Evolutionary conservation across 2,888 invertebrate genomes (phyloP).

Genomic region (Archips crataeganus): DNA sequence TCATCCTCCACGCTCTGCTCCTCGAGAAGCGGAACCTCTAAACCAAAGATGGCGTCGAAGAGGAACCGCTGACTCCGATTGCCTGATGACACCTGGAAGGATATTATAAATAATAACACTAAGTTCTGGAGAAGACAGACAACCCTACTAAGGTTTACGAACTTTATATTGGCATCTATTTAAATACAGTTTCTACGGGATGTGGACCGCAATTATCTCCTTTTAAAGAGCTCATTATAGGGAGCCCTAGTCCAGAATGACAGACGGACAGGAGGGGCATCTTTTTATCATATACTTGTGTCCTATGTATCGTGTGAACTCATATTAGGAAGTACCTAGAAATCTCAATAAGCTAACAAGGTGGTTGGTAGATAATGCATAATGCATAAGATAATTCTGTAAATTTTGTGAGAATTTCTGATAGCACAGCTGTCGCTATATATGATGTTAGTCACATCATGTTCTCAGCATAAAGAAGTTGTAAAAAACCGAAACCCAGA

Average conservation of each 20-base stretch:
- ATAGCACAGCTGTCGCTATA: neutral
- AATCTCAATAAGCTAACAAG: neutral
- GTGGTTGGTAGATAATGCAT: neutral
- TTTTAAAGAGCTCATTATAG: too few relatives aligned
- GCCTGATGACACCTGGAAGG: conserved; percentile 70
- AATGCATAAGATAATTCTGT: neutral
- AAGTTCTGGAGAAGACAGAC: neutral
- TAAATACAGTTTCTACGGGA: too few relatives aligned
- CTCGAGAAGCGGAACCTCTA: conserved; percentile 84
- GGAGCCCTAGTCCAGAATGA: too few relatives aligned
- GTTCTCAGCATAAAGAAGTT: conserved; percentile 23
- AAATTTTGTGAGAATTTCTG: neutral
- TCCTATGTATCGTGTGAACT: too few relatives aligned
- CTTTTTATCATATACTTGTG: too few relatives aligned
- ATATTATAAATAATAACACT: neutral
- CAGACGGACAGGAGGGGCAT: too few relatives aligned
- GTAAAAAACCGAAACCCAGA: conserved; percentile 33
- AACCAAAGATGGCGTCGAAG: conserved; percentile 90
- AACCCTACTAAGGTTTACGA: too few relatives aligned
- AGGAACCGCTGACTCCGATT: conserved; percentile 89
- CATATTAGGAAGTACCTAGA: neutral
- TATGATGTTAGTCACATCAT: conserved; percentile 7
- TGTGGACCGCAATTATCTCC: too few relatives aligned
- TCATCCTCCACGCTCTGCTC: conserved; percentile 87
- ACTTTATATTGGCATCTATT: too few relatives aligned